These are phyloP conservation scores for Zygogramma bicolorata DNA, from an alignment of 2,888 invertebrate genomes.

Conservation along the genomic window DNA sequence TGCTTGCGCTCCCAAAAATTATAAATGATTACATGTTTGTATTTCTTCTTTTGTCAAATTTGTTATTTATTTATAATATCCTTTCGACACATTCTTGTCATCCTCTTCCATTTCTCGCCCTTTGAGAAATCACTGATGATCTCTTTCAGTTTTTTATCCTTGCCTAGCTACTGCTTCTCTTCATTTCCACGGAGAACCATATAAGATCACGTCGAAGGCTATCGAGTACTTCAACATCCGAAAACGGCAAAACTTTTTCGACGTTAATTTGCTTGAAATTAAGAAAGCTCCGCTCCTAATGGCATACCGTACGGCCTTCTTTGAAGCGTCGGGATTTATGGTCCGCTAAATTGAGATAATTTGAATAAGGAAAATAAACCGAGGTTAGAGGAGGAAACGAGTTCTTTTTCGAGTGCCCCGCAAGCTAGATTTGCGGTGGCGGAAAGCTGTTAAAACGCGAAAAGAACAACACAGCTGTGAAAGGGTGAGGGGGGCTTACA, in stretches of 20 bases:
- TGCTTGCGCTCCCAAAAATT: no score
- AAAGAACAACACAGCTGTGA: not conserved
- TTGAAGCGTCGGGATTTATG: conserved; percentile 40
- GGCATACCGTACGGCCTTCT: conserved; percentile 22
- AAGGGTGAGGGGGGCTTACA: not conserved
- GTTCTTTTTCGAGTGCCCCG: conserved; percentile 20
- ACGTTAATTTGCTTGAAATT: conserved; percentile 35
- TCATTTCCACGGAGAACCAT: not conserved
- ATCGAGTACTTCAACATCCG: not conserved
- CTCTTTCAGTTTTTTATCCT: no score
- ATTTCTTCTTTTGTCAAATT: no score
- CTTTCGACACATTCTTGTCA: no score
- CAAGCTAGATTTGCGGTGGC: conserved; percentile 4
- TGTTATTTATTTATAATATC: no score
- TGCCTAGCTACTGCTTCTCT: not conserved
- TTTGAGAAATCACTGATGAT: no score
- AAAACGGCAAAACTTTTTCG: not conserved
- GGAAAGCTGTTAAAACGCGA: conserved; percentile 2
- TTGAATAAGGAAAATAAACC: conserved; percentile 37
- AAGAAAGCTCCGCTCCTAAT: conserved; percentile 31
- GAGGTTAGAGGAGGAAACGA: conserved; percentile 12
- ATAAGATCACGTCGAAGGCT: not conserved
- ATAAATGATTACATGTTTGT: no score
- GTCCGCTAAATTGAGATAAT: conserved; percentile 41
- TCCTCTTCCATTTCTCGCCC: no score